Evolutionary conservation across 2,888 invertebrate genomes (phyloP).

Genomic region (Osedax frankpressi): DNA sequence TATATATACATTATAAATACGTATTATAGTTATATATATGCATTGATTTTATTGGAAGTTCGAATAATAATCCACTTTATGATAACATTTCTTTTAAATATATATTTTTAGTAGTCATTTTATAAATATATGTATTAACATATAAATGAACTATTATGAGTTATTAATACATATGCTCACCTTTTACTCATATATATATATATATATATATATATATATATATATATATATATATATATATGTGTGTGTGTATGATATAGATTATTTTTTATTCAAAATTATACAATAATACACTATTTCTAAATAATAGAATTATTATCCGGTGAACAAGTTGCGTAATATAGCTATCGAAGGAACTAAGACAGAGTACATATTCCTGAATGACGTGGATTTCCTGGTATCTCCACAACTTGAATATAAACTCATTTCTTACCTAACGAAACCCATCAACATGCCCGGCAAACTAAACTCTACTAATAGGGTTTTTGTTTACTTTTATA

Average conservation of each 20-base stretch:
- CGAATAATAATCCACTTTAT: background rate
- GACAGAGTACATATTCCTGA: conserved; percentile 2
- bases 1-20: background rate
- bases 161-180: background rate
- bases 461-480: too few species aligned
- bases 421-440: background rate
- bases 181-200: background rate
- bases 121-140: background rate
- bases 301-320: conserved; percentile 5
- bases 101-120: background rate
- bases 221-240: background rate
- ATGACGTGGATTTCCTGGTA: conserved; percentile 2
- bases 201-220: background rate
- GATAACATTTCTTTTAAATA: background rate
- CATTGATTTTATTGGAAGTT: too few species aligned
- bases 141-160: background rate
- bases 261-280: background rate
- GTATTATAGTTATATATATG: background rate
- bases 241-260: background rate
- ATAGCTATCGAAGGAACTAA: background rate
- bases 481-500: too few species aligned
- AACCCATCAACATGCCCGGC: background rate
- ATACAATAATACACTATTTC: too few species aligned
- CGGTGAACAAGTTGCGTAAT: conserved; percentile 1
- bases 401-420: background rate